A percentile compares a stretch with the other conserved stretches of the same genome.
Evolutionary conservation across 2,797 vertebrate species (phyloP).

Genomic region (Sciaenops ocellatus): DNA sequence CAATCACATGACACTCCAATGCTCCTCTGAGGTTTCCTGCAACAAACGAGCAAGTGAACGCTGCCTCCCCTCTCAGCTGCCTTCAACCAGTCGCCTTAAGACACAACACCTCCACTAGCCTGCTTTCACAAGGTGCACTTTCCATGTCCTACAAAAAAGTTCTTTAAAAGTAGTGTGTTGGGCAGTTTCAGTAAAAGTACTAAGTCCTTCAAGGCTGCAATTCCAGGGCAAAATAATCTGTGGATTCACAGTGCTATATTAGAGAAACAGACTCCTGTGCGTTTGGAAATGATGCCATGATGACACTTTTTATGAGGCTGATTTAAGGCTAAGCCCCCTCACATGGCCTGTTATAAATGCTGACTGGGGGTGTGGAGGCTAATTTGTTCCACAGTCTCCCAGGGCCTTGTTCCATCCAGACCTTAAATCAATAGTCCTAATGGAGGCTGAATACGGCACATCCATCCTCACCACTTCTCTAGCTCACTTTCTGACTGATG

Average conservation of each 20-base stretch:
- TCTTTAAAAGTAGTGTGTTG: constrained; percentile 45
- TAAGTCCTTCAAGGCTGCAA: constrained; percentile 29
- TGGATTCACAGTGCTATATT: constrained; percentile 2
- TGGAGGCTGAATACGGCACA: constrained; percentile 67
- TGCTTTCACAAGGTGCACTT: constrained; percentile 76
- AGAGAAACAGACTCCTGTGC: constrained; percentile 10
- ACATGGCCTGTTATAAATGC: constrained; percentile 65
- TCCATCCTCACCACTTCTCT: constrained; percentile 61
- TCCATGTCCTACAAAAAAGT: constrained; percentile 67
- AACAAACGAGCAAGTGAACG: constrained; percentile 54
- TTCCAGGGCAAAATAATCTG: constrained; percentile 37
- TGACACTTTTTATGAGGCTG: constrained; percentile 42
- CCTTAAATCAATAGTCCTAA: constrained; percentile 81
- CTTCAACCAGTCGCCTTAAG: constrained; percentile 36
- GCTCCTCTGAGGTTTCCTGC: constrained; percentile 69
- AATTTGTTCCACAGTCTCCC: constrained; percentile 72
- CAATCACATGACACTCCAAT: constrained; percentile 58
- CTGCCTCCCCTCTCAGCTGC: constrained; percentile 25
- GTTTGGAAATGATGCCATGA: constrained; percentile 33
- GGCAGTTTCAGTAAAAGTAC: constrained; percentile 32
- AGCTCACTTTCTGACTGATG: constrained; percentile 37
- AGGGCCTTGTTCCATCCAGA: constrained; percentile 65
- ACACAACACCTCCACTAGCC: constrained; percentile 66
- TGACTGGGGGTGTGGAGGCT: constrained; percentile 67
- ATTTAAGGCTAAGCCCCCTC: constrained; percentile 60